Evolutionary conservation across 1,140 invertebrate genomes (phyloP), one percentile per base, ranked within the genome.

Genomic region (Aphaenogaster floridana): DNA sequence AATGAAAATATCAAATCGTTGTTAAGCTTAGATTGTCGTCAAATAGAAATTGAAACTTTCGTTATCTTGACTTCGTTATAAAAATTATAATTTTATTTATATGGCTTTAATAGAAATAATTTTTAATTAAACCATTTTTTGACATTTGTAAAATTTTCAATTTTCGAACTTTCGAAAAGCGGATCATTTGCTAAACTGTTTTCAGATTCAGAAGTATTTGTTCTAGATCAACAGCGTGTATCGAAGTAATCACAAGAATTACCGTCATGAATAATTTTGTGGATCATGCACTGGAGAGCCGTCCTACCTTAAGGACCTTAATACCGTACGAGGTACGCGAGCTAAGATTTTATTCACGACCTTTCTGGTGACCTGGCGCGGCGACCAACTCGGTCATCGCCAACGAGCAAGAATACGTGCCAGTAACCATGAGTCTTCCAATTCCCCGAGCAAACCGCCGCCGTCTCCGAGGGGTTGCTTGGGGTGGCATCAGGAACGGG

Each of bases 391-490:
- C 42, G 76, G 64, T 72, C 66, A 84, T 54, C 68, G 36, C 66
- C 54, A 84, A 84, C 68, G 17, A 80, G 50, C 36, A 77, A 50
- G 84, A 81, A 76, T 76, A 78, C 54, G 45, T 69, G 36, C 76
- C 54, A 86, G 76, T 80, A 86, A 77, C 76, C 4, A 11, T 52
- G 76, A 88, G 74, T 90, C 86, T 88, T 86, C 71, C 86, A 86
- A 83, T 90, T 84, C 90, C 87, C 89, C 69, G 36, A 90, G 86
- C 83, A 89, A 80, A 88, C 83, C 48, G 69, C 63, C 59, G 34
- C 28, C 83, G 66, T 86, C 86, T 68, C 79, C 79, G 9, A 36
- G 52, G 64, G 52, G 42, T 36, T 72, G 74, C 36, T 21, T 39
- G 59, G 45, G 54, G 36, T 17, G 61, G 52, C 64, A 59, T 54